Base-by-base conservation (phyloP, 2,113 vertebrate species). In the Anthoscopus minutus region DNA sequence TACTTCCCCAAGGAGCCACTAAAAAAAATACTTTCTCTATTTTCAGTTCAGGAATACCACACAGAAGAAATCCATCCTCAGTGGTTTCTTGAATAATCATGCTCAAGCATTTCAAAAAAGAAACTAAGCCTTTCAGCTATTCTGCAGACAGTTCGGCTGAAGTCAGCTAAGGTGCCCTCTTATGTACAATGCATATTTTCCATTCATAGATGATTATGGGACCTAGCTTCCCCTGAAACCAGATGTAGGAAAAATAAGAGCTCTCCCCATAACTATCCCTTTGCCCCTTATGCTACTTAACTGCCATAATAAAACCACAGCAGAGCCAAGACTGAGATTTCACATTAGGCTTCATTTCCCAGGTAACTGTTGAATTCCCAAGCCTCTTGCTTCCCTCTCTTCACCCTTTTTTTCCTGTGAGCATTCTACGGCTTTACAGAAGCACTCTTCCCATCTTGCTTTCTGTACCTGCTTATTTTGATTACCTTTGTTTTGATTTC, bases 301-400 rank as follows among this genome's bases (percentile, higher is more conserved):
- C 19, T 48, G 31, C 10, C 1, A 0, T 40, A 18, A 51, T 10
- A 70, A 51, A 76, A 66, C 6, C 6, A 28, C 1, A 4, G 10
- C 20, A 67, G 42, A 88, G 6, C 12, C 18, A 51, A 81, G 38
- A 25, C 28, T 15, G 47, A 77, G 45, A 62, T 65, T 73, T 84
- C 25, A 38, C 5, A 15, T 70, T 21, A 47, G 15, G 23, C 8
- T 77, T 89, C 8, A 8, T 50, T 73, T 84, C 11, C 13, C 33
- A 65, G 27, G 5, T 40, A 23, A 23, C 5, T 51, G 9, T 24
- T 73, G 23, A 40, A 70, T 70, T 71, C 21, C 23, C 28, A 70
- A 82, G 18, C 6, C 4, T 73, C 18, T 77, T 53, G 8, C 6
- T 86, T 73, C 33, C 3, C 1, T 50, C 19, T 21, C 70, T 86